A percentile compares a stretch with the other conserved stretches of the same genome.
Conservation (phyloP, 1,140 invertebrate genomes). For the Vollenhovia emeryi region DNA sequence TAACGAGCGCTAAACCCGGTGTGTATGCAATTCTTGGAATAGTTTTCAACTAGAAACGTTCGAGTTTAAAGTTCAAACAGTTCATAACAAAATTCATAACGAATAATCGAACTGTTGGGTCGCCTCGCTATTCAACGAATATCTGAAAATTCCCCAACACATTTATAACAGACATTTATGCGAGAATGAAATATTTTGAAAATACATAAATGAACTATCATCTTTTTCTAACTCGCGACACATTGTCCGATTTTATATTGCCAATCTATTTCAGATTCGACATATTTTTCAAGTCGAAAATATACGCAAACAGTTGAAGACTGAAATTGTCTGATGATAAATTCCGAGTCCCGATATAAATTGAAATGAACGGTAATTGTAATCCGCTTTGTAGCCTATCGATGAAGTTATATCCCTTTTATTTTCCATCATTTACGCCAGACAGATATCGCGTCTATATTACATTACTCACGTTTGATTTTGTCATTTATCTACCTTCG, state of each 20-base stretch:
- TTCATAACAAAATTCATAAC: not conserved
- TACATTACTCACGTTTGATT: slow-evolving; percentile 5
- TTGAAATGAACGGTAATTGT: slow-evolving; percentile 1
- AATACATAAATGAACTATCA: not conserved
- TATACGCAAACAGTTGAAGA: not conserved
- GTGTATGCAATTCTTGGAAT: not conserved
- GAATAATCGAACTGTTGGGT: not conserved
- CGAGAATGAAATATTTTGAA: not conserved
- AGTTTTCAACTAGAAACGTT: not conserved
- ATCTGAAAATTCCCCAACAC: not conserved
- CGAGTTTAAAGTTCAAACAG: not conserved
- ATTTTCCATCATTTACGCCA: slow-evolving; percentile 6
- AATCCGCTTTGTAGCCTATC: not conserved
- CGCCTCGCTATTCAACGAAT: not conserved
- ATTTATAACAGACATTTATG: not conserved
- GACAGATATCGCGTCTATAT: not conserved
- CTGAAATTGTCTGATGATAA: not conserved
- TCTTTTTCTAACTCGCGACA: not conserved
- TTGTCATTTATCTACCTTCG: slow-evolving; percentile 30
- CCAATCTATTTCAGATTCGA: not conserved
- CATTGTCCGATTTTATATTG: not conserved
- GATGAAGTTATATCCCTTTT: not conserved
- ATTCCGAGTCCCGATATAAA: not conserved
- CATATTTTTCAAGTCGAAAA: not conserved
- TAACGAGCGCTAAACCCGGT: no score